These are phyloP conservation scores for Rhinatrema bivittatum DNA, from an alignment of 2,797 vertebrate genomes.

Conservation along the genomic window DNA sequence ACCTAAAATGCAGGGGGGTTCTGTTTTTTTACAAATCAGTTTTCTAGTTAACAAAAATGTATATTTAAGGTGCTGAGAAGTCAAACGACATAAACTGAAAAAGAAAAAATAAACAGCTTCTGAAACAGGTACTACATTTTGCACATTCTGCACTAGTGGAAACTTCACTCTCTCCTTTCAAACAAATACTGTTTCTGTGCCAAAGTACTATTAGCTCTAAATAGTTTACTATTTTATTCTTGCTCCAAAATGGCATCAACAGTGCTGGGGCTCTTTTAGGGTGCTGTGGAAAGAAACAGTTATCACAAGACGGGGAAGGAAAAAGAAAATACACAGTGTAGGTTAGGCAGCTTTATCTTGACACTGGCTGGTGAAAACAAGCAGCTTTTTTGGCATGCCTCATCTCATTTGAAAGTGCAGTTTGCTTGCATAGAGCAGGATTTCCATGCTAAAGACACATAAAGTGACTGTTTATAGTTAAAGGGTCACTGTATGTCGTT, in stretches of 20 bases:
- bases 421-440: conserved; percentile 35
- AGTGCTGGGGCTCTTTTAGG: conserved; percentile 40
- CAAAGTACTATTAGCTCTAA: conserved; percentile 21
- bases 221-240: conserved; percentile 48
- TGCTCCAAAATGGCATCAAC: conserved; percentile 39
- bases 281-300: conserved; percentile 23
- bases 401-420: conserved; percentile 22
- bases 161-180: conserved; percentile 12
- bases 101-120: too few relatives aligned
- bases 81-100: too few relatives aligned
- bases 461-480: conserved; percentile 13
- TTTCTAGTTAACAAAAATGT: too few relatives aligned
- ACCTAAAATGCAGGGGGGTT: too few relatives aligned
- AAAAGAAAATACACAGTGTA: conserved; percentile 15
- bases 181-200: conserved; percentile 23
- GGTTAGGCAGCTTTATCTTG: conserved; percentile 8
- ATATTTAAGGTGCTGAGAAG: too few relatives aligned
- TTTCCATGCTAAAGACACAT: conserved; percentile 36
- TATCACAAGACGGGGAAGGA: conserved; percentile 28
- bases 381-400: conserved; percentile 17
- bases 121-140: too few relatives aligned
- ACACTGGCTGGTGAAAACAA: conserved; percentile 33
- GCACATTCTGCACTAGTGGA: background rate
- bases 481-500: background rate
- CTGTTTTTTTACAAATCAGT: too few relatives aligned